Percentiles rank a stretch among this genome's conserved stretches.
phyloP scores from a whole-genome alignment of 2,113 vertebrate species.

The Fregetta grallaria region DNA sequence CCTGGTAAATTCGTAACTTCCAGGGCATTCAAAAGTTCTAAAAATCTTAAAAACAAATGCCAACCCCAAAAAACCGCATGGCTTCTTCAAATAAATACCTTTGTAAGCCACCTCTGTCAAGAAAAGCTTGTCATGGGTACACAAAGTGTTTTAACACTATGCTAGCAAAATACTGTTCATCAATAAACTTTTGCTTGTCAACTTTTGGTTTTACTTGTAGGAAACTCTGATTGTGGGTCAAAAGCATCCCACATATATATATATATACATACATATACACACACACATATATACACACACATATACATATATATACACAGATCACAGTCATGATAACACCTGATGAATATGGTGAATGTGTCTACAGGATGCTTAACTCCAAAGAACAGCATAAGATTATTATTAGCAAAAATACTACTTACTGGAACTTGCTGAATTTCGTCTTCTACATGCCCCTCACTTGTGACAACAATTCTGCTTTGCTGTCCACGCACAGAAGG shows the following conservation, averaged over 20 bases:
- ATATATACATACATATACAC: background rate
- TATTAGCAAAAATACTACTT: conserved; percentile 45
- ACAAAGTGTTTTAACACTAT: background rate
- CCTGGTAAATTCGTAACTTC: background rate
- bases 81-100: background rate
- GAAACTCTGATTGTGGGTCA: background rate
- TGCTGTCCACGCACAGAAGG: conserved; percentile 39
- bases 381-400: background rate
- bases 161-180: background rate
- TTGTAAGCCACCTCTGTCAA: background rate
- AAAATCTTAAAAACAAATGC: background rate
- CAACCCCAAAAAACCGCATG: accelerated
- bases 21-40: background rate
- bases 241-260: background rate
- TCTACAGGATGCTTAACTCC: conserved; percentile 1
- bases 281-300: too few relatives aligned
- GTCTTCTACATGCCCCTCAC: conserved; percentile 62
- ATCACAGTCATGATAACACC: background rate
- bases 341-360: background rate
- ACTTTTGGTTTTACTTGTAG: background rate
- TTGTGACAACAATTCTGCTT: conserved; percentile 1
- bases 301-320: too few relatives aligned
- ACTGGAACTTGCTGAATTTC: conserved; percentile 64
- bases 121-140: background rate
- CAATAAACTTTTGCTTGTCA: background rate